These are phyloP conservation scores for Darevskia mixta DNA, from an alignment of 2,797 vertebrate genomes.

Conservation along the genomic window DNA sequence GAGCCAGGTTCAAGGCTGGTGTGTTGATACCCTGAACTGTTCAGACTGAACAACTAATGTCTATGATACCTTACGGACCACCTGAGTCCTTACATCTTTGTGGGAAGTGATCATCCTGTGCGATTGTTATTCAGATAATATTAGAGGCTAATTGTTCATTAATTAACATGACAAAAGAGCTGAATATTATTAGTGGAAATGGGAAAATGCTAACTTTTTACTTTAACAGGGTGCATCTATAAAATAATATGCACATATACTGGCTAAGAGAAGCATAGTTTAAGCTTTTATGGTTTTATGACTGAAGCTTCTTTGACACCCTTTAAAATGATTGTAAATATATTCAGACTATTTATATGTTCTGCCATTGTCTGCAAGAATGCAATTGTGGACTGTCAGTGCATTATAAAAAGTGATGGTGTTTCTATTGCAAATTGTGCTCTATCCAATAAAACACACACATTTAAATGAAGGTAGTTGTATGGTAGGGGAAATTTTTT, in stretches of 20 bases:
- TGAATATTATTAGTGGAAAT: constrained; percentile 24
- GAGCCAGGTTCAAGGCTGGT: too few species aligned
- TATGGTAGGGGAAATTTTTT: constrained; percentile 21
- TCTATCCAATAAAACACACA: constrained; percentile 54
- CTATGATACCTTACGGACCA: neutral
- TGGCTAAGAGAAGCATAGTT: constrained; percentile 22
- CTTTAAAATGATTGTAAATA: constrained; percentile 64
- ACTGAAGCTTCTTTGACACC: constrained; percentile 48
- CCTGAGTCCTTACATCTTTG: neutral
- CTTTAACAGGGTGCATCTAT: constrained; percentile 26
- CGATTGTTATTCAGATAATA: neutral
- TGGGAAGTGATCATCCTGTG: neutral
- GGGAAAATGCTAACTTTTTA: constrained; percentile 6
- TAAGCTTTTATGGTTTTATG: constrained; percentile 24
- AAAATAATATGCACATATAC: neutral
- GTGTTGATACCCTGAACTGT: too few species aligned
- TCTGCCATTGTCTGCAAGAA: constrained; percentile 37
- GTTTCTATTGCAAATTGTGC: constrained; percentile 29
- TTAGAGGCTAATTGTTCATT: constrained; percentile 28
- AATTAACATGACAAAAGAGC: constrained; percentile 8
- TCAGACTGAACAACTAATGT: too few species aligned
- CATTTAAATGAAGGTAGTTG: constrained; percentile 48
- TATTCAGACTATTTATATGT: constrained; percentile 56
- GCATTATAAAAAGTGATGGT: constrained; percentile 51
- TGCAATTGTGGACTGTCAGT: constrained; percentile 52